Base-by-base conservation (phyloP, 2,797 vertebrate genomes). In the Crax fasciolata region DNA sequence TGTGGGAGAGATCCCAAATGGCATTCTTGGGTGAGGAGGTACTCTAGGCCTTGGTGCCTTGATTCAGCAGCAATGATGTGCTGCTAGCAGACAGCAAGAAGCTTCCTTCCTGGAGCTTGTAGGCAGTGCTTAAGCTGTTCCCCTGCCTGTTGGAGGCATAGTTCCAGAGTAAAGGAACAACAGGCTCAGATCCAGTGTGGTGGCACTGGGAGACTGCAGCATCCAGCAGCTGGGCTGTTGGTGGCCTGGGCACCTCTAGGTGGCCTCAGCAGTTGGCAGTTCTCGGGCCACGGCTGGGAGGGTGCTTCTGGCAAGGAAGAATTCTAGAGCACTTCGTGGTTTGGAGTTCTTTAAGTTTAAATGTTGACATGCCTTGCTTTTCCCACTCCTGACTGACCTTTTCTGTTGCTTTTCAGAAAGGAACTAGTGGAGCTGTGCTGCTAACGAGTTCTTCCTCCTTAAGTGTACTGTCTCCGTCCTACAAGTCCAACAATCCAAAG, bases 381-480 rank as follows among this genome's bases (percentile, higher is more conserved):
- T 57, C 20, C 28, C 58, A 23, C 73, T 94, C 75, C 97, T 90
- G 96, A 79, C 38, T 23, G 32, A 51, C 74, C 41, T 89, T 83
- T 93, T 43, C 90, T 30, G 18, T 95, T 96, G 59, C 41, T 97
- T 93, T 94, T 63, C 96, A 98, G 96, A 98, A 98, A 97, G 98
- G 97, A 97, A 96, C 97, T 27, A 94, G 98, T 66, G 98, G 98
- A 94, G 95, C 98, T 68, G 97, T 98, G 79, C 95, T 98, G 89
- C 97, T 98, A 92, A 97, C 98, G 5, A 97, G 96, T 80, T 97
- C 98, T 72, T 97, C 98, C 67, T 96, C 98, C 82, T 95, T 98
- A 94, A 98, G 96, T 23, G 98, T 98, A 70, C 97, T 98, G 92
- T 95, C 98, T 90, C 97, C 98, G 38, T 96, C 98, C 66, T 98